Base-by-base conservation (phyloP, 2,797 vertebrate genomes). In the Sphenopsis melanotis region DNA sequence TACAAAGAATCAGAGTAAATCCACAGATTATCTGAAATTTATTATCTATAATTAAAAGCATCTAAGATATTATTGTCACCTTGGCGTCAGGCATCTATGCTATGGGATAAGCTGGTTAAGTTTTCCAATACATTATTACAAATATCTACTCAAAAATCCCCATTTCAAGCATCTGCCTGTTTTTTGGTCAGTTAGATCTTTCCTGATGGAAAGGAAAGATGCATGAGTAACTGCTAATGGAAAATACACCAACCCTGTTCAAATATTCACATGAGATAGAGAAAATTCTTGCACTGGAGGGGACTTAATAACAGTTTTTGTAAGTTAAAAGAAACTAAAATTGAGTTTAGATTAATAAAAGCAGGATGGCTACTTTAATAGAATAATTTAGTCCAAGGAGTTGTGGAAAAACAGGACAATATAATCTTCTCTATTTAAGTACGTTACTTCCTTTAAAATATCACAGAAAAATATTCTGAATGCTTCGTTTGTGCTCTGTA, bases 301-400 rank as follows among this genome's bases (percentile, higher is more conserved):
- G 12, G 24, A 88, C 76, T 78, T 71, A 46, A 27, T 83, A 93
- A 60, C 32, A 69, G 94, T 75, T 97, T 95, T 86, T 77, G 70
- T 94, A 91, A 87, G 83, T 90, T 85, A 88, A 95, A 91, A 92
- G 60, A 90, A 94, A 81, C 53, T 60, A 63, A 93, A 93, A 95
- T 89, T 83, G 97, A 96, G 91, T 96, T 95, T 90, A 83, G 79
- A 89, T 97, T 96, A 94, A 82, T 97, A 96, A 93, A 97, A 95
- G 55, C 65, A 74, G 94, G 88, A 89, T 83, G 91, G 95, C 82
- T 96, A 87, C 95, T 97, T 97, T 91, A 96, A 97, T 12, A 88
- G 85, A 91, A 92, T 93, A 94, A 96, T 97, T 98, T 97, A 96
- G 91, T 42, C 29, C 39, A 96, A 63, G 56, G 87, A 93, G 79